Evolutionary conservation across 2,797 vertebrate genomes (phyloP).

Genomic region (Crocodylus rhombifer): DNA sequence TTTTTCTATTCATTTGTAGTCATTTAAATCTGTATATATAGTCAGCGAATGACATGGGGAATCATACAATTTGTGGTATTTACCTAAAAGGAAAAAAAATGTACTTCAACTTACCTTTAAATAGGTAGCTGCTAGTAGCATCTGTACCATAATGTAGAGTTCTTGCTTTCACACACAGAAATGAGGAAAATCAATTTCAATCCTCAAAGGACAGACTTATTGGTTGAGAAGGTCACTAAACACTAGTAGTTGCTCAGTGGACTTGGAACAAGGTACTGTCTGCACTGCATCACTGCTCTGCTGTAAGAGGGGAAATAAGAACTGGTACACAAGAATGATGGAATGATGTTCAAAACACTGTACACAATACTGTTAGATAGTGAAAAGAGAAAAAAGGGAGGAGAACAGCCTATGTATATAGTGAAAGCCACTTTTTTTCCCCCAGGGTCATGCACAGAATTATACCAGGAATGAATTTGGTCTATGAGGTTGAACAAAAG

Average conservation of each 20-base stretch:
- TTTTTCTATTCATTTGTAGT: not conserved
- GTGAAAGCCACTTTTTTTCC: not conserved
- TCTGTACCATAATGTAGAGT: not conserved
- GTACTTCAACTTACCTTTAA: conserved; percentile 14
- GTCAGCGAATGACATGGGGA: not conserved
- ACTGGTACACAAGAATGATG: not conserved
- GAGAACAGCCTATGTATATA: fast-evolving
- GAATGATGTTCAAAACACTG: not conserved
- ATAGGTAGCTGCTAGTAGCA: conserved; percentile 24
- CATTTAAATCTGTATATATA: not conserved
- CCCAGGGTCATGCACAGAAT: not conserved
- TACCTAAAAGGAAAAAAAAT: conserved; percentile 16
- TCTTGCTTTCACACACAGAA: not conserved
- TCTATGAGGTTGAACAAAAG: fast-evolving
- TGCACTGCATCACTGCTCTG: fast-evolving
- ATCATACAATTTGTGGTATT: not conserved
- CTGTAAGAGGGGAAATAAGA: not conserved
- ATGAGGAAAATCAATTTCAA: conserved; percentile 60
- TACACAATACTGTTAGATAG: not conserved
- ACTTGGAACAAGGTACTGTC: conserved; percentile 32
- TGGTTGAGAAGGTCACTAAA: conserved; percentile 63
- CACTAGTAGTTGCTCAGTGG: conserved; percentile 5
- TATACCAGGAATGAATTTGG: fast-evolving
- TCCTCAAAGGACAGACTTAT: conserved; percentile 28
- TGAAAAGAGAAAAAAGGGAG: not conserved